Conservation (phyloP, 2,888 invertebrate species). For the Taenaris catops region DNA sequence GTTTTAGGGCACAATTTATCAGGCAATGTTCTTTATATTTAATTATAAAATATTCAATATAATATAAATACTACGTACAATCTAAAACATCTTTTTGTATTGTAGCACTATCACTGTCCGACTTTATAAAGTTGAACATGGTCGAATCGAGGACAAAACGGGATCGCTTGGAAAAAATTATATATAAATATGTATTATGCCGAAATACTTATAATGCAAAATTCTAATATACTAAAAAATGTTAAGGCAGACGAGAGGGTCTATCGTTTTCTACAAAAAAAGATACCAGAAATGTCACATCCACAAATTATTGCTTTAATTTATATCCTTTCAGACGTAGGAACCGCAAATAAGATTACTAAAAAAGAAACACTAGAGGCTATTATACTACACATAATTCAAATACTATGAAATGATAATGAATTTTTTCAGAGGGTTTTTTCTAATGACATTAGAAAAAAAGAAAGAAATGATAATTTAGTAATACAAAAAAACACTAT, state of each 20-base stretch:
- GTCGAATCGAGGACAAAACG: slow-evolving; percentile 29
- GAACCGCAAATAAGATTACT: slow-evolving; percentile 44
- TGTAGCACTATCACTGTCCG: slow-evolving; percentile 58
- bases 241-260: slow-evolving; percentile 47
- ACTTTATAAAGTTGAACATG: slow-evolving; percentile 38
- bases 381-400: too few species aligned
- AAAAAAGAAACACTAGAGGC: too few species aligned
- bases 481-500: too few species aligned
- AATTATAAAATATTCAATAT: slow-evolving; percentile 38
- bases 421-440: too few species aligned
- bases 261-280: slow-evolving; percentile 37
- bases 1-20: slow-evolving; percentile 63
- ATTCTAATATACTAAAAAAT: slow-evolving; percentile 20
- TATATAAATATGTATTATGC: slow-evolving; percentile 2
- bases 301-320: slow-evolving; percentile 70
- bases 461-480: too few species aligned
- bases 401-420: too few species aligned
- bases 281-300: slow-evolving; percentile 53
- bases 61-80: slow-evolving; percentile 47
- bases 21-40: slow-evolving; percentile 48
- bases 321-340: slow-evolving; percentile 43
- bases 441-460: too few species aligned
- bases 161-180: slow-evolving; percentile 15
- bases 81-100: slow-evolving; percentile 50
- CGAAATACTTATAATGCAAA: slow-evolving; percentile 8